phyloP scores from a whole-genome alignment of 2,113 vertebrate species.

The Grallaria varia region DNA sequence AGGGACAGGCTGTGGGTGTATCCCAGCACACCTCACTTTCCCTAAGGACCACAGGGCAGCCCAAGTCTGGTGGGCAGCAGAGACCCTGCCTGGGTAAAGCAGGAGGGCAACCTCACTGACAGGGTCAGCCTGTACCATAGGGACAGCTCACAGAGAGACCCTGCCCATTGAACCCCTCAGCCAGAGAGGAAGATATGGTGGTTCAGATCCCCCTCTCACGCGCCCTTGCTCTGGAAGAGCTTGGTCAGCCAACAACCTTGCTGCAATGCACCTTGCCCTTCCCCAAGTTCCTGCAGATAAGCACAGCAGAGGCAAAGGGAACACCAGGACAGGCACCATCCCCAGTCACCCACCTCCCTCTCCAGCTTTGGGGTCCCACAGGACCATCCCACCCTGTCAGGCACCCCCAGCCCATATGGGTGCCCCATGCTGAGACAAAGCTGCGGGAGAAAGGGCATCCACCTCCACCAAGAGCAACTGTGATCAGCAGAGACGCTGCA shows the following conservation, averaged over 20 bases:
- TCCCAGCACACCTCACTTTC: neutral
- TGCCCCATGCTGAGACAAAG: neutral
- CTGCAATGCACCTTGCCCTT: neutral
- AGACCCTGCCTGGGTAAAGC: neutral
- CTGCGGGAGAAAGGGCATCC: neutral
- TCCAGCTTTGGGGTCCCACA: neutral
- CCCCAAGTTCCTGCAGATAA: neutral
- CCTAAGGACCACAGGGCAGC: rapidly evolving
- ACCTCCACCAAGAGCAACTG: neutral
- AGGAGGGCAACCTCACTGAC: rapidly evolving
- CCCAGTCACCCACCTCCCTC: neutral
- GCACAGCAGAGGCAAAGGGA: neutral
- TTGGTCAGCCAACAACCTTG: rapidly evolving
- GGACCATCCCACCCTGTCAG: neutral
- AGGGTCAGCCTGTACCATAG: neutral
- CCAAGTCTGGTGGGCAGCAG: neutral
- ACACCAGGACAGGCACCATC: neutral
- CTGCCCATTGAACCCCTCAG: neutral
- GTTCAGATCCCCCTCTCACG: neutral
- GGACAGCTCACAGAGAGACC: neutral
- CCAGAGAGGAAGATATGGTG: neutral
- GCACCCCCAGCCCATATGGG: neutral
- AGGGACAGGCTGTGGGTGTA: neutral
- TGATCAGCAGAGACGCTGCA: neutral
- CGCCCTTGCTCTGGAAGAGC: neutral